phyloP scores from a whole-genome alignment of 2,888 invertebrate species.

The Leucophora obtusa region DNA sequence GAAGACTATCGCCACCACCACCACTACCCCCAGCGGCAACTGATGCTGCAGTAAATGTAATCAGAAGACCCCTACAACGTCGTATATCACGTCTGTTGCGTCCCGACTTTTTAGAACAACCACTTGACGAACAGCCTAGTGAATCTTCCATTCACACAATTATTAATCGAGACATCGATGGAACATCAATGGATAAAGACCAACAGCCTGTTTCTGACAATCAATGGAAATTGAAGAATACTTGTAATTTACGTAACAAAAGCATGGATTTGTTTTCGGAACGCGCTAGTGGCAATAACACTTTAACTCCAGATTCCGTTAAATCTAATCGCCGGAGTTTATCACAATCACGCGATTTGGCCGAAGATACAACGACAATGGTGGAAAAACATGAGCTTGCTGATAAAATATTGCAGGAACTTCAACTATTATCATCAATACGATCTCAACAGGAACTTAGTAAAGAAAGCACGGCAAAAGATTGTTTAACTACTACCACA shows the following conservation, averaged over 20 bases:
- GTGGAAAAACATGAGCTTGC: conserved; percentile 74
- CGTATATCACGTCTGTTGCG: conserved; percentile 87
- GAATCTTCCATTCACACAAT: conserved; percentile 77
- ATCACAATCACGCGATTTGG: conserved; percentile 68
- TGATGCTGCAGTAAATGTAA: conserved; percentile 70
- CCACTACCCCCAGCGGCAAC: conserved; percentile 58
- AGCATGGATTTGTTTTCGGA: conserved; percentile 74
- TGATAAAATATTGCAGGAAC: conserved; percentile 76
- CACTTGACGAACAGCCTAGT: conserved; percentile 82
- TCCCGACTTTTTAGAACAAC: conserved; percentile 86
- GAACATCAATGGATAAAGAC: conserved; percentile 61
- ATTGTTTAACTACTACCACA: background rate
- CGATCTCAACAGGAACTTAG: conserved; percentile 69
- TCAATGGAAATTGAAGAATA: conserved; percentile 30
- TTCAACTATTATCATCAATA: conserved; percentile 74
- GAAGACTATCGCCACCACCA: conserved; percentile 72
- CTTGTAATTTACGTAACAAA: conserved; percentile 74
- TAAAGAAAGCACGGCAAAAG: conserved; percentile 40
- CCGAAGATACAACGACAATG: conserved; percentile 63
- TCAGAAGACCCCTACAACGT: conserved; percentile 79
- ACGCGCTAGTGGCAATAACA: conserved; percentile 27
- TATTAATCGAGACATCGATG: conserved; percentile 62
- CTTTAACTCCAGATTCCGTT: conserved; percentile 41
- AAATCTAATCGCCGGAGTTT: conserved; percentile 69
- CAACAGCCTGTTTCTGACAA: conserved; percentile 19